Evolutionary conservation across 2,888 invertebrate species (phyloP).

Genomic region (Gortyna flavago): DNA sequence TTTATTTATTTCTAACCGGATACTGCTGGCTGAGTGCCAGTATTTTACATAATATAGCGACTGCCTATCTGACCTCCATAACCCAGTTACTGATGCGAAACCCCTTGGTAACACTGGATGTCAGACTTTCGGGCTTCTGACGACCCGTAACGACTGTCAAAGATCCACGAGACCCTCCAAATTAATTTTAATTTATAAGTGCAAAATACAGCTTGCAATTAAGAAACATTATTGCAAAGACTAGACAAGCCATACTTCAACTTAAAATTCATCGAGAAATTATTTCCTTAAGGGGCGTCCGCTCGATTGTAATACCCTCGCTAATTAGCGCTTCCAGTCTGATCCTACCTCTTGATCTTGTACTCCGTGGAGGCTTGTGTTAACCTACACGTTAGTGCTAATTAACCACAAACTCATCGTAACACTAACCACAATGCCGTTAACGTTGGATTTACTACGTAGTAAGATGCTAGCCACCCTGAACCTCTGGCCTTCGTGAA

Average conservation of each 20-base stretch:
- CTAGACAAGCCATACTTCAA: not conserved
- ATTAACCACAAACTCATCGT: slow-evolving; percentile 58
- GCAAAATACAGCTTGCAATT: not conserved
- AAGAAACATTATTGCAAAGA: not conserved
- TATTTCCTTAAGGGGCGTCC: not conserved
- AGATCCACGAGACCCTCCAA: no score
- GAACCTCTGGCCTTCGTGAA: slow-evolving; percentile 16
- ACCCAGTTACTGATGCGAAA: no score
- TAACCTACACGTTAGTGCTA: slow-evolving; percentile 47
- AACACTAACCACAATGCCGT: slow-evolving; percentile 46
- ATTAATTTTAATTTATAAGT: not conserved
- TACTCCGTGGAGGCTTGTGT: slow-evolving; percentile 24
- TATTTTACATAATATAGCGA: no score
- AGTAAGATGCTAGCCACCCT: slow-evolving; percentile 4
- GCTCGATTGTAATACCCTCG: slow-evolving; percentile 1
- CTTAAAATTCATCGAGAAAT: not conserved
- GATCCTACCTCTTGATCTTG: slow-evolving; percentile 12
- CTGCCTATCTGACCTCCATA: no score
- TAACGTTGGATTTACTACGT: slow-evolving; percentile 42
- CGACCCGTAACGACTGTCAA: no score
- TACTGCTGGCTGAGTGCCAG: no score
- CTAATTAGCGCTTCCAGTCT: slow-evolving; percentile 43
- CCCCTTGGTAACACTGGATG: no score
- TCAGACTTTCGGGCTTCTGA: no score
- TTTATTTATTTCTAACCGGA: no score